Conservation (phyloP, 2,888 invertebrate genomes). For the Diaprepes abbreviatus region DNA sequence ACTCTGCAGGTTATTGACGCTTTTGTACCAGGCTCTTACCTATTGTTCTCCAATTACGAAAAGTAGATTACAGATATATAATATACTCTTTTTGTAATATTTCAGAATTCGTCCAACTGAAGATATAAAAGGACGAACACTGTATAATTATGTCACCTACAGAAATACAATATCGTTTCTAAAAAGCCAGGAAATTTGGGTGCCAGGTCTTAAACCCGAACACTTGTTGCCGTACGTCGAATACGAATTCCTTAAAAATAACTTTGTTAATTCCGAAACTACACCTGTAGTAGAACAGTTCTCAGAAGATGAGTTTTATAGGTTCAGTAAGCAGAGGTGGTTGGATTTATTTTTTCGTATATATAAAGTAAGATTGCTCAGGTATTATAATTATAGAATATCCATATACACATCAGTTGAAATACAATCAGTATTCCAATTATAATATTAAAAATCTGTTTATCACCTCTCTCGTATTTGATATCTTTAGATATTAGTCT, state of each 20-base stretch:
- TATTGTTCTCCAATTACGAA: too few relatives aligned
- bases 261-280: constrained; percentile 32
- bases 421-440: too few relatives aligned
- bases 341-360: constrained; percentile 75
- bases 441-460: too few relatives aligned
- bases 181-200: constrained; percentile 60
- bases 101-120: constrained; percentile 17
- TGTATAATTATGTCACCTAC: constrained; percentile 61
- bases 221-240: constrained; percentile 66
- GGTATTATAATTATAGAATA: too few relatives aligned
- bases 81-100: constrained; percentile 34
- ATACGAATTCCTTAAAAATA: constrained; percentile 59
- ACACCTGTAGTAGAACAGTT: constrained; percentile 24
- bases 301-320: constrained; percentile 53
- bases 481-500: constrained; percentile 31
- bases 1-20: too few relatives aligned
- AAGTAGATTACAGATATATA: too few relatives aligned
- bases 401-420: too few relatives aligned
- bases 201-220: constrained; percentile 65
- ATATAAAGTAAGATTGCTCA: constrained; percentile 66
- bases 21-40: too few relatives aligned
- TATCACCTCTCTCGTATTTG: too few relatives aligned
- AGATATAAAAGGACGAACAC: constrained; percentile 45
- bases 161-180: constrained; percentile 63
- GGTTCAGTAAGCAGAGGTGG: constrained; percentile 70